Evolutionary conservation across 1,140 invertebrate species (phyloP).

Genomic region (Agrilus planipennis): DNA sequence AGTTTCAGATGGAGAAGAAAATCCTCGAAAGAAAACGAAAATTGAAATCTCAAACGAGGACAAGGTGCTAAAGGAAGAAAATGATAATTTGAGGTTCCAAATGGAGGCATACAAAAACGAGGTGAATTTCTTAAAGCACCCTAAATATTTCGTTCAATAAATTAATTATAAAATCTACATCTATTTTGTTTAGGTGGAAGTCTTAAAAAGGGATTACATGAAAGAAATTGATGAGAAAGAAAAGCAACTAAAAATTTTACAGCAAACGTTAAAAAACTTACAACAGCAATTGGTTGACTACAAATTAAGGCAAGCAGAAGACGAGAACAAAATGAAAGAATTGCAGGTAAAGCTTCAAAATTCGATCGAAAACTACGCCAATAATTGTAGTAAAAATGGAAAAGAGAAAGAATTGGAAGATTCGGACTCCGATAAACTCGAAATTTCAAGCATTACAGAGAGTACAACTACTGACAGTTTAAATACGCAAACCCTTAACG

Average conservation of each 20-base stretch:
- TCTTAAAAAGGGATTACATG: slow-evolving; percentile 55
- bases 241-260: slow-evolving; percentile 57
- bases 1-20: slow-evolving; percentile 61
- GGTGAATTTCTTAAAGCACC: slow-evolving; percentile 33
- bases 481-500: slow-evolving; percentile 10
- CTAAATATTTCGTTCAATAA: background rate
- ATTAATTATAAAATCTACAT: too few relatives aligned
- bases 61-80: slow-evolving; percentile 59
- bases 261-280: slow-evolving; percentile 70
- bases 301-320: slow-evolving; percentile 47
- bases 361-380: slow-evolving; percentile 13
- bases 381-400: slow-evolving; percentile 10
- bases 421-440: slow-evolving; percentile 25
- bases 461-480: slow-evolving; percentile 17
- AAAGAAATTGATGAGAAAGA: slow-evolving; percentile 56
- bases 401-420: slow-evolving; percentile 29
- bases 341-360: slow-evolving; percentile 42
- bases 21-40: slow-evolving; percentile 32
- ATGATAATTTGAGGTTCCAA: slow-evolving; percentile 83
- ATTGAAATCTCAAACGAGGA: slow-evolving; percentile 37
- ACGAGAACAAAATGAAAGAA: slow-evolving; percentile 47
- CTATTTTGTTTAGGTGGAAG: slow-evolving; percentile 38
- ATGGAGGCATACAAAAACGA: slow-evolving; percentile 92
- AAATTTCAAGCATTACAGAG: slow-evolving; percentile 13
- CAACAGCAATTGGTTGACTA: slow-evolving; percentile 60